Percentiles rank a stretch among this genome's conserved stretches.
Evolutionary conservation across 2,797 vertebrate genomes (phyloP).

Genomic region (Steatocranus sp.): DNA sequence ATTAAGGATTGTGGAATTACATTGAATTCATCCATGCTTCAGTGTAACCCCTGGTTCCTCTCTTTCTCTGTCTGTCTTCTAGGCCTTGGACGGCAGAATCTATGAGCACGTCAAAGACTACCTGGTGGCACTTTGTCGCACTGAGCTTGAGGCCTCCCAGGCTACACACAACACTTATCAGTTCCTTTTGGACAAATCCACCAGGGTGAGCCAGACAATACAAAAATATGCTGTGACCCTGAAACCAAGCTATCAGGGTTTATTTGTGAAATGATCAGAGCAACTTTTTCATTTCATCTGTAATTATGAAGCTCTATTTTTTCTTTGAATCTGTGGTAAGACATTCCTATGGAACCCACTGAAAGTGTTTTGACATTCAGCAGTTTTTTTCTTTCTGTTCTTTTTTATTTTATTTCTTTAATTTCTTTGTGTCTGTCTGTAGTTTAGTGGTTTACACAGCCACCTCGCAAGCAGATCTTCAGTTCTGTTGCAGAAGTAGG

Average conservation of each 20-base stretch:
- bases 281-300: background rate
- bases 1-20: background rate
- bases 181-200: constrained; percentile 94
- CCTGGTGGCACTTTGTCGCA: constrained; percentile 90
- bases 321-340: background rate
- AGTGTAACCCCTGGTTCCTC: background rate
- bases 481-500: background rate
- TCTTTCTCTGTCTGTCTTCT: constrained; percentile 11
- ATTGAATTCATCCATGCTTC: background rate
- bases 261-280: background rate
- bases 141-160: constrained; percentile 91
- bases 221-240: background rate
- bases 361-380: background rate
- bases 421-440: background rate
- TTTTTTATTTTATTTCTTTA: background rate
- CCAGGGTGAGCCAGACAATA: constrained; percentile 80
- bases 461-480: background rate
- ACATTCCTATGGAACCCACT: background rate
- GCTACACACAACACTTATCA: constrained; percentile 95
- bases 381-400: background rate
- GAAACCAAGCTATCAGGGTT: background rate
- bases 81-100: constrained; percentile 92
- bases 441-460: background rate
- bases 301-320: background rate
- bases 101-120: constrained; percentile 97